Percentiles rank a stretch among this genome's conserved stretches.
Conservation (phyloP, 2,888 invertebrate species). For the Andrena haemorrhoa region DNA sequence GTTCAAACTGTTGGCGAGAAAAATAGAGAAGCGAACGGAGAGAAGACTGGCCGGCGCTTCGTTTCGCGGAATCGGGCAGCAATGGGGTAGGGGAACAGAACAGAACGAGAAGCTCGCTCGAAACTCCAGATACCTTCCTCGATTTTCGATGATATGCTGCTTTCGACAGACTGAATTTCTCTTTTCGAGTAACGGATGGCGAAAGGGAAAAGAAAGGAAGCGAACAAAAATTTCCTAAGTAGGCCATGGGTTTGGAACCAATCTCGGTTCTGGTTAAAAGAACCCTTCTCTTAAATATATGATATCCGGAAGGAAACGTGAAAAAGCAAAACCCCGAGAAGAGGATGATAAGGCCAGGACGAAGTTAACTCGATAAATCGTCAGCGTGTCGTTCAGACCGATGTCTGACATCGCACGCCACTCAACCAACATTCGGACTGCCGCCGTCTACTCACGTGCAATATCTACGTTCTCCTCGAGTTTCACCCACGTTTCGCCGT, state of each 20-base stretch:
- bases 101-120: background rate
- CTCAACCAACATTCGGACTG: conserved; percentile 72
- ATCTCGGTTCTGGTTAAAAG: too few species aligned
- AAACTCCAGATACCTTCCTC: background rate
- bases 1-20: conserved; percentile 49
- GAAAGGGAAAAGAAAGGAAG: too few species aligned
- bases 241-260: too few species aligned
- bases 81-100: background rate
- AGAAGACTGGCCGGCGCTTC: conserved; percentile 32
- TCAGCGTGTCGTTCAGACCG: conserved; percentile 71
- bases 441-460: conserved; percentile 70
- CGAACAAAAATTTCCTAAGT: too few species aligned
- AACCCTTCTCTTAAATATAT: background rate
- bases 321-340: background rate
- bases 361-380: conserved; percentile 78
- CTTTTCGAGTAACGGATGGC: too few species aligned
- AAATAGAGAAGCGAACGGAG: conserved; percentile 45
- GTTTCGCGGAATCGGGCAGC: background rate
- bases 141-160: too few species aligned
- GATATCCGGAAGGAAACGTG: background rate
- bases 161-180: too few species aligned
- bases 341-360: conserved; percentile 54
- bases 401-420: conserved; percentile 72
- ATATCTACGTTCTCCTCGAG: conserved; percentile 71
- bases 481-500: conserved; percentile 64